phyloP scores from a whole-genome alignment of 1,140 invertebrate species.

The Solenopsis fugax region DNA sequence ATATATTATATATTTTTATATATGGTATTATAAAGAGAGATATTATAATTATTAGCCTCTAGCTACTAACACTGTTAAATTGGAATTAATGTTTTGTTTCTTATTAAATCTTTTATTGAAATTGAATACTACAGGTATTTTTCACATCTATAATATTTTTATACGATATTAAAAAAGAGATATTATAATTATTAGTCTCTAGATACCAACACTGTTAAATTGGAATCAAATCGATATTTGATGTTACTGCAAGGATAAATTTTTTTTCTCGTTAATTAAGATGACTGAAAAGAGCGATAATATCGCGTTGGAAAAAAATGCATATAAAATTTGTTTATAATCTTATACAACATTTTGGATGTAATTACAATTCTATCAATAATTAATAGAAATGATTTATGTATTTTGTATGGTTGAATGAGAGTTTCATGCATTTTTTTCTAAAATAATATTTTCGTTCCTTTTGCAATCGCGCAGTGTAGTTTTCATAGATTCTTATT shows the following conservation, averaged over 20 bases:
- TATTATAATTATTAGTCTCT: neutral
- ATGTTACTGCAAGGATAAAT: neutral
- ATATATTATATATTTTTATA: no score
- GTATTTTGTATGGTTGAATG: neutral
- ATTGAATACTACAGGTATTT: neutral
- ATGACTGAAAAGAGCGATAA: neutral
- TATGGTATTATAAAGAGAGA: neutral
- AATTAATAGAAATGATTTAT: neutral
- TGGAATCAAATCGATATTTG: neutral
- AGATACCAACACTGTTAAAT: neutral
- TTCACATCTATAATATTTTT: neutral
- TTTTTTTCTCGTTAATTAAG: neutral
- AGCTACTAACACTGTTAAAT: no score
- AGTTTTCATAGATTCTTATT: constrained; percentile 33
- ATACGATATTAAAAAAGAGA: no score
- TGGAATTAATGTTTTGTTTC: neutral
- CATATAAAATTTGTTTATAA: constrained; percentile 26
- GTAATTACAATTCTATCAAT: neutral
- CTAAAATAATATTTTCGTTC: neutral
- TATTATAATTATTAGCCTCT: neutral
- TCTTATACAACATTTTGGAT: neutral
- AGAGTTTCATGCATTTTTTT: neutral
- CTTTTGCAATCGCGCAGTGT: neutral
- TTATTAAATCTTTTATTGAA: constrained; percentile 6
- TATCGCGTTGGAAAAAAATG: neutral